Evolutionary conservation across 2,113 vertebrate species (phyloP).

Genomic region (Mugil cephalus): DNA sequence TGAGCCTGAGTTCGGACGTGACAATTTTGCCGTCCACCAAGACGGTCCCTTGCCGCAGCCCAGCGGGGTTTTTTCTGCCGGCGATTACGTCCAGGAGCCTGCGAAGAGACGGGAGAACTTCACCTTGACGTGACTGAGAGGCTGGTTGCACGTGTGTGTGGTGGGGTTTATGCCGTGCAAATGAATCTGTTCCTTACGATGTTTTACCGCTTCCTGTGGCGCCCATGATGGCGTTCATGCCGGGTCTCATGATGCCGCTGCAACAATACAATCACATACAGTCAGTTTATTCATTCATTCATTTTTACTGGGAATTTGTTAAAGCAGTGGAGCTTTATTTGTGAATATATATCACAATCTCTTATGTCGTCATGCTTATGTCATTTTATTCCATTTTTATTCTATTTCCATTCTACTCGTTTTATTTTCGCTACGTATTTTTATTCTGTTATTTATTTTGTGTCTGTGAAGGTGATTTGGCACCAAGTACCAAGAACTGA

Average conservation of each 20-base stretch:
- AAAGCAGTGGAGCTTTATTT: no score
- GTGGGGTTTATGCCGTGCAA: no score
- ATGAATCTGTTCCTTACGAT: constrained; percentile 77
- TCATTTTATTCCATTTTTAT: no score
- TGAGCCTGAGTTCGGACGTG: constrained; percentile 80
- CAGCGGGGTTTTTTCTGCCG: constrained; percentile 84
- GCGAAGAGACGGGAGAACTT: not conserved
- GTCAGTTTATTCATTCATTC: no score
- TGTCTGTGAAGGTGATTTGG: no score
- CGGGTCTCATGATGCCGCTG: constrained; percentile 87
- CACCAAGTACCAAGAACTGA: no score
- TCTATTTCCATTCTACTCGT: no score
- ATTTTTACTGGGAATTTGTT: no score
- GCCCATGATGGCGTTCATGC: constrained; percentile 88
- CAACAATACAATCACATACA: constrained; percentile 13
- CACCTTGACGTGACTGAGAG: not conserved
- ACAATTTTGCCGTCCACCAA: constrained; percentile 77
- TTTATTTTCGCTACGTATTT: no score
- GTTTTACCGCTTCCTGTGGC: constrained; percentile 88
- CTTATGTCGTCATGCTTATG: no score
- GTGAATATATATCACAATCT: no score
- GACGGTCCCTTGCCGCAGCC: constrained; percentile 77
- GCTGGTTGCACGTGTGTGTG: not conserved
- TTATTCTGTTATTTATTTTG: no score
- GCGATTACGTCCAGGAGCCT: constrained; percentile 86